Percentiles rank a stretch among this genome's conserved stretches.
phyloP scores from a whole-genome alignment of 2,113 vertebrate genomes.

The Rhynchomys soricoides region DNA sequence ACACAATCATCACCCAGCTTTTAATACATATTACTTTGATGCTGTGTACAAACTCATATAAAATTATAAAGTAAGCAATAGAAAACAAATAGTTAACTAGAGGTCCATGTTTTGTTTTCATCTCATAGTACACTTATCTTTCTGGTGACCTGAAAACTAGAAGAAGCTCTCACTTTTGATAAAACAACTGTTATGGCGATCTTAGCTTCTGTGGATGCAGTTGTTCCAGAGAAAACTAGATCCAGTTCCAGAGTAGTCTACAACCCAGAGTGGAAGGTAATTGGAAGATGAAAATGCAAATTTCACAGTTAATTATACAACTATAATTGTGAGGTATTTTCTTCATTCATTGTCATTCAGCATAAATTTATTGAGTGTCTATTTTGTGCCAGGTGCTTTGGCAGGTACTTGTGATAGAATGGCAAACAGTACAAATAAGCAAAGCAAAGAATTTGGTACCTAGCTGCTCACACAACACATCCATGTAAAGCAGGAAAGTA shows the following conservation, averaged over 20 bases:
- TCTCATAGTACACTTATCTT: not conserved
- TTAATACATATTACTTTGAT: not conserved
- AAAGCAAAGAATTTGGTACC: not conserved
- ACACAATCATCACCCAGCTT: not conserved
- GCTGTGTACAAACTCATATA: not conserved
- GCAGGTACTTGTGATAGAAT: not conserved
- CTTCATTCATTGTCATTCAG: not conserved
- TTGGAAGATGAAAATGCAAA: not conserved
- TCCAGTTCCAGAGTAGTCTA: not conserved
- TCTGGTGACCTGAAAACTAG: not conserved
- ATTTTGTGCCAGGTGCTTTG: not conserved
- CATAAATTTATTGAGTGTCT: not conserved
- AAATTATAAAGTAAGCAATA: not conserved
- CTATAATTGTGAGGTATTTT: not conserved
- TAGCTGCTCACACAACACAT: not conserved
- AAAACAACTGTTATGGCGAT: not conserved
- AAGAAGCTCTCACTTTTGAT: not conserved
- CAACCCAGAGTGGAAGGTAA: not conserved
- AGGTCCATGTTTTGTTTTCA: not conserved
- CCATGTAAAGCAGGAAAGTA: not conserved
- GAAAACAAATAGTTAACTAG: rapidly evolving
- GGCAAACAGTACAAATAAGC: not conserved
- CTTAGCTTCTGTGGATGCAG: no score
- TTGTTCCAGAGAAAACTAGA: not conserved
- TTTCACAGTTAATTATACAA: not conserved